Evolutionary conservation across 2,888 invertebrate genomes (phyloP).

Genomic region (Escarpia spicata): DNA sequence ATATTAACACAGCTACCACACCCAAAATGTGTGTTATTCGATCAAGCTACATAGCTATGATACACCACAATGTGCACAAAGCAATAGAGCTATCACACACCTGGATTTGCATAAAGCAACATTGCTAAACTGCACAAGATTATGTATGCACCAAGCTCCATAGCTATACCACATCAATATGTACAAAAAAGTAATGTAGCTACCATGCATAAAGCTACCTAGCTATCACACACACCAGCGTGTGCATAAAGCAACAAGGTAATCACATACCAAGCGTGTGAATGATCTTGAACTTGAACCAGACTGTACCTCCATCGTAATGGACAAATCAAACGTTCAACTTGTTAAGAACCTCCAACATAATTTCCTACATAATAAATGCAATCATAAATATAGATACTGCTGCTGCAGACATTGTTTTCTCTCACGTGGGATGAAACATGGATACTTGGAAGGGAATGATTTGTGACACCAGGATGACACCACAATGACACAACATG

Average conservation of each 20-base stretch:
- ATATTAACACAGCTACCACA: neutral
- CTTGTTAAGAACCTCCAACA: neutral
- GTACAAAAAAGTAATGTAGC: neutral
- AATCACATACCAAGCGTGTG: neutral
- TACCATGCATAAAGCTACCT: neutral
- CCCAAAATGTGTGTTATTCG: neutral
- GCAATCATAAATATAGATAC: conserved; percentile 16
- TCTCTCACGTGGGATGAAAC: neutral
- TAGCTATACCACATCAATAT: neutral
- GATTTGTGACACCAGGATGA: too few species aligned
- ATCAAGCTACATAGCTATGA: conserved; percentile 1
- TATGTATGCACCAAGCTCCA: neutral
- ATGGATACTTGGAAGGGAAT: neutral
- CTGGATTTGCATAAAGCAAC: conserved; percentile 1
- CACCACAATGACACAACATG: neutral
- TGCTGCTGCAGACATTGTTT: neutral
- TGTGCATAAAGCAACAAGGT: neutral
- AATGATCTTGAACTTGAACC: neutral
- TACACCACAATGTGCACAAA: neutral
- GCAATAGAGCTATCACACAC: neutral
- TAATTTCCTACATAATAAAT: conserved; percentile 16
- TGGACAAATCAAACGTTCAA: neutral
- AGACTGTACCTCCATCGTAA: neutral
- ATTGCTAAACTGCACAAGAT: neutral
- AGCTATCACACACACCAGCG: neutral